phyloP scores from a whole-genome alignment of 2,797 vertebrate genomes.

The Epinephelus awoara region DNA sequence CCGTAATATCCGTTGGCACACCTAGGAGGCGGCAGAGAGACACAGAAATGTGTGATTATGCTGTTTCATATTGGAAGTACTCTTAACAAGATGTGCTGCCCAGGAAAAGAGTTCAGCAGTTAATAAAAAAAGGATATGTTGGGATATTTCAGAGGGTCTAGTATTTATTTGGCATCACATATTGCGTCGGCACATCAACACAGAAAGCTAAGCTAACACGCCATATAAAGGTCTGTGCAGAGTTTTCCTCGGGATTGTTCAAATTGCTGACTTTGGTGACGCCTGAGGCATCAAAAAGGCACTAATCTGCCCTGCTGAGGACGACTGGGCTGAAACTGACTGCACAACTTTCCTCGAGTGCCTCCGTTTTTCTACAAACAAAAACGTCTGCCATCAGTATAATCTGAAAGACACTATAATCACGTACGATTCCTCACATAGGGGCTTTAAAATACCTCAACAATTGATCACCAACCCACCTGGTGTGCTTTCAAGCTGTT shows the following conservation, averaged over 20 bases:
- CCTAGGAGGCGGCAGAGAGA: conserved; percentile 78
- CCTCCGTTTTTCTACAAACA: background rate
- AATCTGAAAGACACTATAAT: background rate
- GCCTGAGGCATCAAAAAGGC: background rate
- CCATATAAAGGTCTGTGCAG: conserved; percentile 1
- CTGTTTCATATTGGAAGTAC: background rate
- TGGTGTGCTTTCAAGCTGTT: conserved; percentile 24
- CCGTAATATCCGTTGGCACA: conserved; percentile 95
- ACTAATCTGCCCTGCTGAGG: background rate
- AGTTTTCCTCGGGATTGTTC: background rate
- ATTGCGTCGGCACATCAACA: background rate
- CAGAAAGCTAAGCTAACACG: background rate
- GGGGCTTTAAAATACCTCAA: background rate
- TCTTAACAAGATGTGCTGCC: background rate
- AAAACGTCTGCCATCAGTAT: background rate
- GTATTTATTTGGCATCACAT: background rate
- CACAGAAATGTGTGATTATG: background rate
- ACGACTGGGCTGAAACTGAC: conserved; percentile 11
- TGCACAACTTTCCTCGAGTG: background rate
- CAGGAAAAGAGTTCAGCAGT: background rate
- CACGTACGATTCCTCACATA: background rate
- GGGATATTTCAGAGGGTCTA: background rate
- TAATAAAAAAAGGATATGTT: background rate
- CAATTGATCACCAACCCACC: background rate
- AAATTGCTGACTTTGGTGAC: background rate